These are phyloP conservation scores for Nomada goodeniana DNA, from an alignment of 2,888 invertebrate genomes.

Conservation along the genomic window DNA sequence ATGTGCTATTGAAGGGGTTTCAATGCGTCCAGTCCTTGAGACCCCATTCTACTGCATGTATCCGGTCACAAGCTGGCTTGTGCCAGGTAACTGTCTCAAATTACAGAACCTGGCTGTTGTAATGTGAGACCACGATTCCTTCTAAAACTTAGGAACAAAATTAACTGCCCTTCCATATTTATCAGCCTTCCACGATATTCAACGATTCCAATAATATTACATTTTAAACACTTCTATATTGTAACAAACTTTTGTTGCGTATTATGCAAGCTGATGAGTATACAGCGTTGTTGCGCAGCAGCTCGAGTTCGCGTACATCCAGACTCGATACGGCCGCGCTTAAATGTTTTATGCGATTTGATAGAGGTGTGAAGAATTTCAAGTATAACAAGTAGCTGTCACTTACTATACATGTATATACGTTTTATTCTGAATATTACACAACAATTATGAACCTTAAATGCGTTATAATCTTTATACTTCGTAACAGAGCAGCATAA, in stretches of 20 bases:
- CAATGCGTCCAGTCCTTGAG: constrained; percentile 50
- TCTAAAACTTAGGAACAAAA: background rate
- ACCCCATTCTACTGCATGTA: constrained; percentile 18
- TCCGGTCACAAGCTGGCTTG: constrained; percentile 37
- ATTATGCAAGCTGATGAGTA: no score
- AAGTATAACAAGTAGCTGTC: no score
- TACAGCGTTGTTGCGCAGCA: no score
- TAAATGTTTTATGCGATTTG: no score
- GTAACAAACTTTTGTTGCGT: background rate
- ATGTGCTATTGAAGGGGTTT: constrained; percentile 48
- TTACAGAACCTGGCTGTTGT: constrained; percentile 36
- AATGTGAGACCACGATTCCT: constrained; percentile 7
- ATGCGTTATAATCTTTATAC: no score
- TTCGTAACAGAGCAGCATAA: no score
- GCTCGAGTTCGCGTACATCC: no score
- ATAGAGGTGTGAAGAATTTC: no score
- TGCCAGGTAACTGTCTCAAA: constrained; percentile 52
- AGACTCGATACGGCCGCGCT: no score
- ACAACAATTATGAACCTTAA: no score
- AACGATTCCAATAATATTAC: background rate
- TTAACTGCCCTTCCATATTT: constrained; percentile 15
- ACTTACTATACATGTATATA: no score
- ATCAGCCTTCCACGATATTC: background rate
- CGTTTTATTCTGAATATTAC: no score
- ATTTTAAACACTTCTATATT: background rate